phyloP scores from a whole-genome alignment of 2,797 vertebrate genomes.

The Fundulus diaphanus region DNA sequence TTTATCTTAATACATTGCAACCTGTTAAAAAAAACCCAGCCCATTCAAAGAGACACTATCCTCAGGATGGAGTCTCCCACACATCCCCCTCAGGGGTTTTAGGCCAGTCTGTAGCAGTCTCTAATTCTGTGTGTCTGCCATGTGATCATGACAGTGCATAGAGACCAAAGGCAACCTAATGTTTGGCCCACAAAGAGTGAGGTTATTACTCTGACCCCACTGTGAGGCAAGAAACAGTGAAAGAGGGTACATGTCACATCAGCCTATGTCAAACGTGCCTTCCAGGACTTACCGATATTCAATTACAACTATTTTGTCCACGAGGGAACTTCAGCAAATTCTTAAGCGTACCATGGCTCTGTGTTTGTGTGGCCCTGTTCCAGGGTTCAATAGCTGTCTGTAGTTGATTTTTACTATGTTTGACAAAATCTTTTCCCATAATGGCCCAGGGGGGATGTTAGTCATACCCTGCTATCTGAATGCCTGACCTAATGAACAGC shows the following conservation, averaged over 20 bases:
- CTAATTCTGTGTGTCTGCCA: slow-evolving; percentile 33
- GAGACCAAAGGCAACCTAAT: slow-evolving; percentile 42
- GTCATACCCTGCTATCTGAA: slow-evolving; percentile 62
- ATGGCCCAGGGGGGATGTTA: slow-evolving; percentile 49
- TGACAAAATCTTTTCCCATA: slow-evolving; percentile 70
- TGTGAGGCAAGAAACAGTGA: slow-evolving; percentile 59
- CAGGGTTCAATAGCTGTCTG: slow-evolving; percentile 45
- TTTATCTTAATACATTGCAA: neutral
- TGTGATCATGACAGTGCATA: slow-evolving; percentile 53
- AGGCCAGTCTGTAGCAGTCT: slow-evolving; percentile 24
- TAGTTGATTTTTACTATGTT: slow-evolving; percentile 61
- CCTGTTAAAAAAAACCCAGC: neutral
- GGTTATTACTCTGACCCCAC: slow-evolving; percentile 65
- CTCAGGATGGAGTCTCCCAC: slow-evolving; percentile 16
- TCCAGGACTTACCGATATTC: slow-evolving; percentile 50
- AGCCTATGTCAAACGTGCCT: slow-evolving; percentile 56
- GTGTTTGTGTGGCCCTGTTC: slow-evolving; percentile 44
- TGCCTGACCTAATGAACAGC: slow-evolving; percentile 69
- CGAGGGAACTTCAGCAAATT: slow-evolving; percentile 53
- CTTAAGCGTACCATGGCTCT: slow-evolving; percentile 35
- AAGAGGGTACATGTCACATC: slow-evolving; percentile 58
- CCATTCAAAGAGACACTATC: slow-evolving; percentile 18
- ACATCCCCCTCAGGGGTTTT: slow-evolving; percentile 2
- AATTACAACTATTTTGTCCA: slow-evolving; percentile 55
- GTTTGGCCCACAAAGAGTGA: slow-evolving; percentile 45